Conservation (phyloP, 2,888 invertebrate genomes). For the Ceriagrion tenellum region DNA sequence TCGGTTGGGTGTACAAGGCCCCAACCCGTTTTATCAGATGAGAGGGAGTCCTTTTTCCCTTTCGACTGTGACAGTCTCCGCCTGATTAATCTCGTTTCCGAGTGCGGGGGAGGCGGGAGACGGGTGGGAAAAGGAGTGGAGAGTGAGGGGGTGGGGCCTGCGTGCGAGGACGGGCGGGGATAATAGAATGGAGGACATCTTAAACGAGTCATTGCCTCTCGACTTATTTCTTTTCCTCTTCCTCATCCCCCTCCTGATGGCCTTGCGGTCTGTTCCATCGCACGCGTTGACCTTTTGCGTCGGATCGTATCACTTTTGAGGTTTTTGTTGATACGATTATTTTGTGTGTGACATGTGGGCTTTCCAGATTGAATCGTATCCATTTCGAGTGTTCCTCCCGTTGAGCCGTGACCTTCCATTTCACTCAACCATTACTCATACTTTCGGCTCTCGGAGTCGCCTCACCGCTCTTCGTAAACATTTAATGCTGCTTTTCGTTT, state of each 20-base stretch:
- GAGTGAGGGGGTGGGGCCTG: background rate
- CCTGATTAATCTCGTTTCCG: conserved; percentile 31
- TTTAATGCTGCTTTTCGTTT: background rate
- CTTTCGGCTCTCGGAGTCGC: background rate
- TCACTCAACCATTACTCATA: background rate
- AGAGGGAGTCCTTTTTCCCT: background rate
- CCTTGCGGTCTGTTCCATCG: background rate
- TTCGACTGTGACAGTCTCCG: background rate
- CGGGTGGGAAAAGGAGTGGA: background rate
- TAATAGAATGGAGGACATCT: conserved; percentile 10
- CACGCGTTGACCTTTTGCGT: conserved; percentile 7
- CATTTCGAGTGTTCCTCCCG: background rate
- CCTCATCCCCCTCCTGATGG: background rate
- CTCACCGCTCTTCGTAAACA: background rate
- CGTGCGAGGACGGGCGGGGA: background rate
- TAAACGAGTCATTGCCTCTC: conserved; percentile 14
- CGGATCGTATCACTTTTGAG: conserved; percentile 22
- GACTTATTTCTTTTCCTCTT: background rate
- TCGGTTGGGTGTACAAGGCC: background rate
- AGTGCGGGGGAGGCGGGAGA: background rate
- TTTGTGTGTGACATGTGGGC: background rate
- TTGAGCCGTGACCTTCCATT: background rate
- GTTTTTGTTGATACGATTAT: background rate
- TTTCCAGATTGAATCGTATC: background rate
- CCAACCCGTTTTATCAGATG: conserved; percentile 23